Base-by-base conservation (phyloP, 53 echinoderm and acorn worm species). In the Crossaster papposus region DNA sequence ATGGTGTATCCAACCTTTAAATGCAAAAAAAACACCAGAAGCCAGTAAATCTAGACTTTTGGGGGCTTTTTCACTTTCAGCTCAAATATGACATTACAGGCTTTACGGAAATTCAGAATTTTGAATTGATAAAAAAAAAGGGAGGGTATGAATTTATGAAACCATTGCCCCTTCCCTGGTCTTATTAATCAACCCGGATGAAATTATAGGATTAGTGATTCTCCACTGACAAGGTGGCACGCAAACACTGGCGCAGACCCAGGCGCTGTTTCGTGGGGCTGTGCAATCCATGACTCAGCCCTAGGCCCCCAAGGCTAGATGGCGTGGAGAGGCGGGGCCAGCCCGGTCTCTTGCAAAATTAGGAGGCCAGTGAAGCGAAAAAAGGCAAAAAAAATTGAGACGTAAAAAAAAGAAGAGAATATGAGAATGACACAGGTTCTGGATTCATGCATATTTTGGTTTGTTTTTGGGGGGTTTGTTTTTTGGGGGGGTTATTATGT, bases 371-470 rank as follows among this genome's bases (percentile, higher is more conserved):
- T 58, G 22, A 8, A 17, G 58, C 22, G 58, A 17, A 11, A 11
- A 4, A 58, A 18, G 53, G 53, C 53, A 20, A 58, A 15, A 58
- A 58, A 58, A 55, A 38, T 7, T 9, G 9, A 44, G 44, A 44
- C 9, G 44, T 7, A 44, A 23, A 62, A 17, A 44, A 23, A 62
- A 17, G 17, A 68, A 1, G 68, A 68, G 28, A 68, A 26, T 68
- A 68, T n/a, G 68, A 68, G 68, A 68, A 24, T 10, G 68, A 68
- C 17, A 68, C 68, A 68, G 68, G 68, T 68, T 26, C 68, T 28
- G 28, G 24, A 26, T 28, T 5, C 26, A 68, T 68, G 74, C 30
- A 17, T 5, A 72, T 72, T 5, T 72, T 8, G 4, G 17, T 72
- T 9, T 72, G 17, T 6, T n/a, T n/a, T n/a, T n/a, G n/a, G 4